phyloP scores from a whole-genome alignment of 2,888 invertebrate species.

The Itoplectis maculator region DNA sequence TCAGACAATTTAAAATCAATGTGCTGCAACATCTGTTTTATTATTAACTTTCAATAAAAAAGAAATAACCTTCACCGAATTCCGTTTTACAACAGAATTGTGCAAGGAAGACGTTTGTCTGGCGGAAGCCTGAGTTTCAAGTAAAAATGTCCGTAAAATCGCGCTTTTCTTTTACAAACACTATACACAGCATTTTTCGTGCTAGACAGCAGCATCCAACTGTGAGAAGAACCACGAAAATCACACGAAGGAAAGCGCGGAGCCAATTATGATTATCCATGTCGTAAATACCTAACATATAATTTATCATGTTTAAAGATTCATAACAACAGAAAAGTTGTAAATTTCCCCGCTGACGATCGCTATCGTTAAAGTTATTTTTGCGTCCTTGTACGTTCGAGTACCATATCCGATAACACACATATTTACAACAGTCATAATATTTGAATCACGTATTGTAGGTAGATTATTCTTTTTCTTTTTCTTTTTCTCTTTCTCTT shows the following conservation, averaged over 20 bases:
- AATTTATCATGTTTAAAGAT: slow-evolving; percentile 7
- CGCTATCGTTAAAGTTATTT: slow-evolving; percentile 6
- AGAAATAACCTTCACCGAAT: slow-evolving; percentile 29
- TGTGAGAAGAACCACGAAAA: slow-evolving; percentile 10
- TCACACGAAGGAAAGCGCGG: slow-evolving; percentile 25
- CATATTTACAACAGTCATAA: slow-evolving; percentile 53
- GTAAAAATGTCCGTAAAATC: slow-evolving; percentile 16
- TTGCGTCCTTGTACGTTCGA: slow-evolving; percentile 14
- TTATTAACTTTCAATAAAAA: slow-evolving; percentile 32
- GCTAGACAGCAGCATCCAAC: slow-evolving; percentile 2
- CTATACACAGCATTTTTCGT: neutral
- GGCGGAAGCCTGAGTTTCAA: slow-evolving; percentile 47
- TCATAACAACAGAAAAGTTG: neutral
- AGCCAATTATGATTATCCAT: slow-evolving; percentile 7
- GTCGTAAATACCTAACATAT: neutral
- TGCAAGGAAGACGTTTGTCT: slow-evolving; percentile 60
- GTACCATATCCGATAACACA: slow-evolving; percentile 27
- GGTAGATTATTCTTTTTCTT: slow-evolving; percentile 32
- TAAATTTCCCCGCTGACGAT: neutral
- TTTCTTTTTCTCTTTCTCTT: no score
- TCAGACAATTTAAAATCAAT: neutral
- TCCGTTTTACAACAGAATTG: slow-evolving; percentile 51
- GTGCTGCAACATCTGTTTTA: slow-evolving; percentile 2
- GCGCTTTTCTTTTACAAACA: slow-evolving; percentile 13
- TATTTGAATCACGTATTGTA: slow-evolving; percentile 43